Evolutionary conservation across 2,888 invertebrate genomes (phyloP).

Genomic region (Idaea straminata): DNA sequence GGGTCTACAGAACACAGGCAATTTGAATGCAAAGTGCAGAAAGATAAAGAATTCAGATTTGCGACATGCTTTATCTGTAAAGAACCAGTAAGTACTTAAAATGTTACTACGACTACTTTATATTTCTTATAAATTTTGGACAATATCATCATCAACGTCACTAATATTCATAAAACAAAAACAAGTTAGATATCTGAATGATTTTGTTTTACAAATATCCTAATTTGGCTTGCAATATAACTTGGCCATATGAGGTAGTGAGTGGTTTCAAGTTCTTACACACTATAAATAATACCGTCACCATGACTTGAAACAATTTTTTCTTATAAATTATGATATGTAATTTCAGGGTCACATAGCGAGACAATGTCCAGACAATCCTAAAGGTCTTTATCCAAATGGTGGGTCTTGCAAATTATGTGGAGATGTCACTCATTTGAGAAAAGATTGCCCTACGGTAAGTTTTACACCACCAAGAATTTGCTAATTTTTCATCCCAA

Average conservation of each 20-base stretch:
- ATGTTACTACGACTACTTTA: conserved; percentile 4
- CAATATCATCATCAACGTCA: background rate
- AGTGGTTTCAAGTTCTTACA: background rate
- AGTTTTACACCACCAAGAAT: conserved; percentile 29
- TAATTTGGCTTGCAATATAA: too few relatives aligned
- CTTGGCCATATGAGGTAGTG: too few relatives aligned
- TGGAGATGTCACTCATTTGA: conserved; percentile 91
- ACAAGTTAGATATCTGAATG: too few relatives aligned
- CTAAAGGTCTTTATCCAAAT: conserved; percentile 91
- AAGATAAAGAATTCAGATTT: conserved; percentile 85
- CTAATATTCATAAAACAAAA: too few relatives aligned
- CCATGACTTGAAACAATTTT: conserved; percentile 5
- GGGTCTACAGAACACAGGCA: conserved; percentile 93
- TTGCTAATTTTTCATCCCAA: too few relatives aligned
- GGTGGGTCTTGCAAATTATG: conserved; percentile 91
- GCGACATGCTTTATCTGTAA: conserved; percentile 94
- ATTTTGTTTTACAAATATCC: too few relatives aligned
- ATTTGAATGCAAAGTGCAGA: conserved; percentile 85
- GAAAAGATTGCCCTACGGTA: conserved; percentile 87
- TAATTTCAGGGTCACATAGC: conserved; percentile 88
- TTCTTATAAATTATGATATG: background rate
- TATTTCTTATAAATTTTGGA: conserved; percentile 3
- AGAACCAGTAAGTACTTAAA: conserved; percentile 78
- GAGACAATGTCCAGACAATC: conserved; percentile 93
- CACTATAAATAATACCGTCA: background rate